phyloP scores from a whole-genome alignment of 2,113 vertebrate genomes.

The Glaucidium brasilianum region DNA sequence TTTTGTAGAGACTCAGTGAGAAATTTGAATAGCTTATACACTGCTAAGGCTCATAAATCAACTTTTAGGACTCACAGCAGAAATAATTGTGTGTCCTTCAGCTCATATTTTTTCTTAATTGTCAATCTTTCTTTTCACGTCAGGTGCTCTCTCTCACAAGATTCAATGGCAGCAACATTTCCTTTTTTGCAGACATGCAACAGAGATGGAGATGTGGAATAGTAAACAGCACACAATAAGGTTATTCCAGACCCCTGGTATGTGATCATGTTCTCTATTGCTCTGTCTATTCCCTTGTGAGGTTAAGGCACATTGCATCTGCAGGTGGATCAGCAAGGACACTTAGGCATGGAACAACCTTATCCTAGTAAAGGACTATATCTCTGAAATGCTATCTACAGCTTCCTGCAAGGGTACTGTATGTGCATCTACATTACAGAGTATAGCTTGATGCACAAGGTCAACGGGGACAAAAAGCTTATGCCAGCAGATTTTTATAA shows the following conservation, averaged over 20 bases:
- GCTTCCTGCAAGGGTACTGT: background rate
- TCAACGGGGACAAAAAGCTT: background rate
- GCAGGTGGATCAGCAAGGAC: background rate
- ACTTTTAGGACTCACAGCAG: background rate
- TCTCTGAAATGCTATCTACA: background rate
- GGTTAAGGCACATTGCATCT: background rate
- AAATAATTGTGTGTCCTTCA: background rate
- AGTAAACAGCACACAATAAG: background rate
- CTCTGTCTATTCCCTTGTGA: background rate
- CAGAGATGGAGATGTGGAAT: background rate
- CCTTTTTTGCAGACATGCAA: background rate
- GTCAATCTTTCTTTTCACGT: background rate
- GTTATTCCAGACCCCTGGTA: background rate
- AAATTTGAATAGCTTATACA: background rate
- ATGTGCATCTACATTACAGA: background rate
- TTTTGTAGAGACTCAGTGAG: background rate
- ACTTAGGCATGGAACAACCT: background rate
- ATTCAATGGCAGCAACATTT: background rate
- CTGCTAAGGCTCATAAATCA: rapidly evolving
- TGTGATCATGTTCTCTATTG: background rate
- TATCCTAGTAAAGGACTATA: background rate
- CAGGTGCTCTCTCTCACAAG: background rate
- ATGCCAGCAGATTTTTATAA: background rate
- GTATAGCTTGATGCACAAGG: background rate
- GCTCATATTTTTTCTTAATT: background rate